These are phyloP conservation scores for Trachops cirrhosus DNA, from an alignment of 2,797 vertebrate species.

Conservation along the genomic window DNA sequence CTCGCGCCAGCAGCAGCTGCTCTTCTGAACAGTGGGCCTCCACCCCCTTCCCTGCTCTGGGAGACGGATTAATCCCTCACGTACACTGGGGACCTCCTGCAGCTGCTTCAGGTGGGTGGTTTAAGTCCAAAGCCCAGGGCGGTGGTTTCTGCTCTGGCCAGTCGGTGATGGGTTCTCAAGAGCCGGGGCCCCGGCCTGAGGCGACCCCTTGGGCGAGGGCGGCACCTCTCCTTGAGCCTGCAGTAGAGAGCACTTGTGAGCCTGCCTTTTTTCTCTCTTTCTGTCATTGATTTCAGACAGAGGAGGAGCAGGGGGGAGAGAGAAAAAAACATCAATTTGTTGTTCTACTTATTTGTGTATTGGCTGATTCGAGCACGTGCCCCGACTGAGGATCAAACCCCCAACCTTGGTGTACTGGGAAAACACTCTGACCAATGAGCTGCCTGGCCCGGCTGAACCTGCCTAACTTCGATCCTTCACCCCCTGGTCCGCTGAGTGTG, in stretches of 20 bases:
- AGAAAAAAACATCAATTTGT: no score
- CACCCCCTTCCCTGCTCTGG: not conserved
- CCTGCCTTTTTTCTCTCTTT: not conserved
- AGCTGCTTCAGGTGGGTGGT: not conserved
- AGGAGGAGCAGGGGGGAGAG: no score
- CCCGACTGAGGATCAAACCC: not conserved
- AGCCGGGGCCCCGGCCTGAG: not conserved
- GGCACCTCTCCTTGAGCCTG: not conserved
- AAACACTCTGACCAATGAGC: not conserved
- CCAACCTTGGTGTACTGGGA: not conserved
- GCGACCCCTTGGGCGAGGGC: not conserved
- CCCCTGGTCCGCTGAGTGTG: fast-evolving
- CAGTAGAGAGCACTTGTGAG: not conserved
- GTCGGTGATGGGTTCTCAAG: not conserved
- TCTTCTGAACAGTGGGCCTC: not conserved
- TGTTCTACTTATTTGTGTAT: not conserved
- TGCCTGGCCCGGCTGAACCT: not conserved
- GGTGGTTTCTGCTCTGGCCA: not conserved
- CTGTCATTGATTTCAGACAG: no score
- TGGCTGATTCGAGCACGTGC: not conserved
- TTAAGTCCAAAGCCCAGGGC: not conserved
- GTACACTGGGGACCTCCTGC: not conserved
- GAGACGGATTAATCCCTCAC: no score
- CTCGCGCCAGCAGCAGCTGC: not conserved
- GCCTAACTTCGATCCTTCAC: not conserved